Conservation (phyloP, 2,797 vertebrate genomes). For the Anolis apletophallus region DNA sequence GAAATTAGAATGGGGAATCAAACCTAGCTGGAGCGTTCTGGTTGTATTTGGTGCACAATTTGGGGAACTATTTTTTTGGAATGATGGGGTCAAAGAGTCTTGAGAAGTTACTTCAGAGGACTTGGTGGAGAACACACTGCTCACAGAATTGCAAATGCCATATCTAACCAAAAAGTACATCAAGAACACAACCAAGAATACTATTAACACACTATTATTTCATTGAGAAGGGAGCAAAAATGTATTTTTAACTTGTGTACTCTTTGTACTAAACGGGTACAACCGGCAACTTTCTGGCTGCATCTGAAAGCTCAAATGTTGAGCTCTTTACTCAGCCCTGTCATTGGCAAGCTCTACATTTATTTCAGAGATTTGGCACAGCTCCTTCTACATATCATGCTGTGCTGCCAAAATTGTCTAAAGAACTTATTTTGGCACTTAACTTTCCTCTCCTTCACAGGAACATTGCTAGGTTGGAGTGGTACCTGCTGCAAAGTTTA, state of each 20-base stretch:
- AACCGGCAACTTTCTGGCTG: slow-evolving; percentile 27
- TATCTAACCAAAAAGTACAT: neutral
- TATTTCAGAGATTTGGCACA: slow-evolving; percentile 4
- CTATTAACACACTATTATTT: slow-evolving; percentile 16
- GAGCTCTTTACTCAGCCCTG: slow-evolving; percentile 34
- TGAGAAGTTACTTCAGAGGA: neutral
- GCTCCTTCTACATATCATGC: slow-evolving; percentile 31
- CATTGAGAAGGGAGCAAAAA: slow-evolving; percentile 35
- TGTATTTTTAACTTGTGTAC: slow-evolving; percentile 51
- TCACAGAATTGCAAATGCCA: no score
- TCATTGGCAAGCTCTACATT: slow-evolving; percentile 29
- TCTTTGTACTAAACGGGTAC: slow-evolving; percentile 27
- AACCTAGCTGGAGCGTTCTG: neutral
- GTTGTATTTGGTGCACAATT: neutral
- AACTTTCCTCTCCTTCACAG: slow-evolving; percentile 54
- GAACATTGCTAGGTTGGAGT: slow-evolving; percentile 54
- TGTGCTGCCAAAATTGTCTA: slow-evolving; percentile 23
- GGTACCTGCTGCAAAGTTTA: slow-evolving; percentile 6
- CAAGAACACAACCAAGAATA: slow-evolving; percentile 51
- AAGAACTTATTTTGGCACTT: slow-evolving; percentile 36
- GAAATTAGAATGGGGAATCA: neutral
- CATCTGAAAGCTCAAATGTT: slow-evolving; percentile 28
- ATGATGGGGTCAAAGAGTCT: neutral
- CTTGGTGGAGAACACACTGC: no score
- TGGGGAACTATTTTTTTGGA: neutral